These are phyloP conservation scores for Neopelma chrysocephalum DNA, from an alignment of 2,797 vertebrate species.

Conservation along the genomic window DNA sequence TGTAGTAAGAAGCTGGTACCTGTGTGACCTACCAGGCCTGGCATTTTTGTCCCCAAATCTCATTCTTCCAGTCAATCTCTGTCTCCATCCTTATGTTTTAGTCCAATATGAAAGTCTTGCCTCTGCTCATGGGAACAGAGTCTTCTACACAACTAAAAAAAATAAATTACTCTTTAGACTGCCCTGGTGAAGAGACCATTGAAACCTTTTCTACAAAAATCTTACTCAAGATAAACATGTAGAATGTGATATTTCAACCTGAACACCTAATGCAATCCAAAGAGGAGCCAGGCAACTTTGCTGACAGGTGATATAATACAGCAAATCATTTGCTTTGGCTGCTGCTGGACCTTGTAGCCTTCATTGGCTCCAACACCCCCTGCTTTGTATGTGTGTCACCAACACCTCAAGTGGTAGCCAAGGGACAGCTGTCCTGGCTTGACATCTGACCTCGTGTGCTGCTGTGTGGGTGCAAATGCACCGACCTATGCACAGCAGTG, in stretches of 20 bases:
- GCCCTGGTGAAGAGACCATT: background rate
- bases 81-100: background rate
- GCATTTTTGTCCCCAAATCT: background rate
- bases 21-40: background rate
- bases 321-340: background rate
- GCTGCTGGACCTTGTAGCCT: background rate
- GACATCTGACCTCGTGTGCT: background rate
- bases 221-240: background rate
- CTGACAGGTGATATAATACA: background rate
- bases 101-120: background rate
- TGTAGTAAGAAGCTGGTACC: background rate
- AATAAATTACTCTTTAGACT: background rate
- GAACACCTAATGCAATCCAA: background rate
- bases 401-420: background rate
- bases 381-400: background rate
- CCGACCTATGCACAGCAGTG: accelerated
- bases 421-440: background rate
- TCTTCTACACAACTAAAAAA: background rate
- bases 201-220: background rate
- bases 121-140: background rate
- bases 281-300: background rate
- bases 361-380: background rate
- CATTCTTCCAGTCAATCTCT: background rate
- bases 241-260: background rate
- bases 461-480: background rate